Evolutionary conservation across 2,888 invertebrate genomes (phyloP).

Genomic region (Zootermopsis nevadensis): DNA sequence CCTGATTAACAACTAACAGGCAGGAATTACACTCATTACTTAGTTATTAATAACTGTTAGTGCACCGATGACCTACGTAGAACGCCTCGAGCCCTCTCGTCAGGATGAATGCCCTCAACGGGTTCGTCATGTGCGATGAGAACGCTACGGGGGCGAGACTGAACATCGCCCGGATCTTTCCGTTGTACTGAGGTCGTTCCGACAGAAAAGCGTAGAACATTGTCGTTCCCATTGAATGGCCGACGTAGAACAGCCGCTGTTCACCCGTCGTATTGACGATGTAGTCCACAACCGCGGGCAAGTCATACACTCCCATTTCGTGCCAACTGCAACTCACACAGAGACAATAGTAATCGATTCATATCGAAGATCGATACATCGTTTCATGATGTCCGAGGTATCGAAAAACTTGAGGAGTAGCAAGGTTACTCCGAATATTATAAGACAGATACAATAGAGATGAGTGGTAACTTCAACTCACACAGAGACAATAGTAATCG

Average conservation of each 20-base stretch:
- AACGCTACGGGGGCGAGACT: constrained; percentile 78
- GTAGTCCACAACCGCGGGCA: constrained; percentile 85
- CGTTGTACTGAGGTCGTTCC: constrained; percentile 73
- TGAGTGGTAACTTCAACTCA: constrained; percentile 76
- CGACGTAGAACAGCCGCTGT: constrained; percentile 65
- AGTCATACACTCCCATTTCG: constrained; percentile 81
- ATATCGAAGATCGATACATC: no score
- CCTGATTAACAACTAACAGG: not conserved
- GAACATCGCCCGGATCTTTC: constrained; percentile 74
- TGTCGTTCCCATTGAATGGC: constrained; percentile 75
- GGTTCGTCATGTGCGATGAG: not conserved
- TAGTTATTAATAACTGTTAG: not conserved
- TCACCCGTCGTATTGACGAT: constrained; percentile 62
- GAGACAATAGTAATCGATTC: no score
- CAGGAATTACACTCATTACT: not conserved
- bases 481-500: no score
- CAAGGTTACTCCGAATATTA: no score
- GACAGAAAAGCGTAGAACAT: constrained; percentile 75
- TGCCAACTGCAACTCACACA: constrained; percentile 73
- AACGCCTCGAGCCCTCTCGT: not conserved
- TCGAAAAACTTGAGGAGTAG: no score
- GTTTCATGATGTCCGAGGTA: no score
- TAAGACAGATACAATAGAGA: no score
- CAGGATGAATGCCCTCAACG: not conserved
- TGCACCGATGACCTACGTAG: not conserved